A percentile compares a stretch with the other conserved stretches of the same genome.
Conservation (phyloP, 2,888 invertebrate genomes). For the Sinodicranocentrus sp. region DNA sequence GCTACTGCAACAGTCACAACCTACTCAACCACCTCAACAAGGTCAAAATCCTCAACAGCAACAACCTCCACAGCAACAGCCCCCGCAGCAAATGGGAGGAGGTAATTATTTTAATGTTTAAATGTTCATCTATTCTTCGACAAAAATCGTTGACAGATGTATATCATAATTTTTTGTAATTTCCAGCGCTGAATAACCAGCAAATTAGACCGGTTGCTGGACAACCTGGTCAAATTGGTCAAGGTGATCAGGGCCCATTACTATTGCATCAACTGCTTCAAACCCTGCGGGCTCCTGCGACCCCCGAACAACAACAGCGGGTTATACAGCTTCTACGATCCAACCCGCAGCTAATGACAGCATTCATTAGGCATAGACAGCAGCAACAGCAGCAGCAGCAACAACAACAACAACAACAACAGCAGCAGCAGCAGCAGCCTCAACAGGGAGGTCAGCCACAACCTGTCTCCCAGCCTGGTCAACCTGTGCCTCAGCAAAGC, state of each 20-base stretch:
- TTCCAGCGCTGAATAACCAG: slow-evolving; percentile 72
- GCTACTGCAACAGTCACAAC: slow-evolving; percentile 69
- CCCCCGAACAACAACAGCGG: slow-evolving; percentile 94
- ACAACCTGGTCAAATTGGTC: slow-evolving; percentile 70
- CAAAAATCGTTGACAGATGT: not conserved
- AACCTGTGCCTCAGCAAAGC: slow-evolving; percentile 64
- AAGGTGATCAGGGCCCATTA: slow-evolving; percentile 75
- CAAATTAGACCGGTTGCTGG: slow-evolving; percentile 77
- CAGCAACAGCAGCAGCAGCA: slow-evolving; percentile 78
- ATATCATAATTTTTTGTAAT: not conserved
- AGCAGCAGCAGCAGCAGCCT: slow-evolving; percentile 79
- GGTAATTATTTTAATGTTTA: slow-evolving; percentile 26
- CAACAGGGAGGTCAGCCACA: slow-evolving; percentile 77
- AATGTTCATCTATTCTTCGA: too few relatives aligned
- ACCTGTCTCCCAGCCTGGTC: slow-evolving; percentile 60
- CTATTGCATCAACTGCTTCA: slow-evolving; percentile 90
- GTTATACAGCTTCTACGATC: slow-evolving; percentile 93
- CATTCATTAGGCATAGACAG: slow-evolving; percentile 93
- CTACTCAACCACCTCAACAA: slow-evolving; percentile 62
- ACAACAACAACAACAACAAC: slow-evolving; percentile 74
- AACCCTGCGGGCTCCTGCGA: slow-evolving; percentile 92
- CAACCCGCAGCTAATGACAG: slow-evolving; percentile 97
- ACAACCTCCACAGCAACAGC: slow-evolving; percentile 29
- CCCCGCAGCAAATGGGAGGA: slow-evolving; percentile 54
- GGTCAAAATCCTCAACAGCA: slow-evolving; percentile 51